Base-by-base conservation (phyloP, 2,888 invertebrate species). In the Caprella mutica region DNA sequence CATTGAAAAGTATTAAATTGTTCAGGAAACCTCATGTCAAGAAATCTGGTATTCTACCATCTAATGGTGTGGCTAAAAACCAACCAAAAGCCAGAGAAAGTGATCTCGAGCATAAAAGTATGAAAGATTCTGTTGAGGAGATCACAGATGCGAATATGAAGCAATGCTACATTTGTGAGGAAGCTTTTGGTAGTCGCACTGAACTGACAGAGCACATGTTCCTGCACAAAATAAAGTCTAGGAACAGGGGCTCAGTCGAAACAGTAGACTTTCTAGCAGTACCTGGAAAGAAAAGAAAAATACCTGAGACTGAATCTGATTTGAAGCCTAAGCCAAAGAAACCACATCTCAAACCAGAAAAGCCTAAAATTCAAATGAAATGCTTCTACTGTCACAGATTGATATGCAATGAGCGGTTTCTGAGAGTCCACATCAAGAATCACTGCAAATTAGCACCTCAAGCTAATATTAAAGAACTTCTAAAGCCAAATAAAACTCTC, bases 141-240 rank as follows among this genome's bases (percentile, higher is more conserved):
- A n/a, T n/a, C n/a, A n/a, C n/a, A n/a, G n/a, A n/a, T n/a, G n/a
- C n/a, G n/a, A n/a, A n/a, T n/a, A n/a, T n/a, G n/a, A n/a, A n/a
- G n/a, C n/a, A 48, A n/a, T 55, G 55, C 19, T 9, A 55, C 9
- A 27, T 55, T 24, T 55, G 55, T 23, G 55, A 43, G 3, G 44
- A 44, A 35, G 19, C 23, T 30, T 55, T 55, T 19, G 29, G 35
- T 21, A 24, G 26, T 21, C 29, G 46, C 24, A 29, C 43, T 29
- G 43, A 55, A 24, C 33, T 55, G 46, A 21, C 19, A 23, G 55
- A 55, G 35, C 55, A 55, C 21, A 23, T 55, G 17, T 30, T 46
- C n/a, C 26, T 55, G 12, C 55, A 55, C 35, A 30, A 38, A n/a
- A n/a, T n/a, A n/a, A n/a, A n/a, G n/a, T 35, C n/a, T 19, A 38